These are phyloP conservation scores for Bruchidius siliquastri DNA, from an alignment of 2,888 invertebrate species.

Conservation along the genomic window DNA sequence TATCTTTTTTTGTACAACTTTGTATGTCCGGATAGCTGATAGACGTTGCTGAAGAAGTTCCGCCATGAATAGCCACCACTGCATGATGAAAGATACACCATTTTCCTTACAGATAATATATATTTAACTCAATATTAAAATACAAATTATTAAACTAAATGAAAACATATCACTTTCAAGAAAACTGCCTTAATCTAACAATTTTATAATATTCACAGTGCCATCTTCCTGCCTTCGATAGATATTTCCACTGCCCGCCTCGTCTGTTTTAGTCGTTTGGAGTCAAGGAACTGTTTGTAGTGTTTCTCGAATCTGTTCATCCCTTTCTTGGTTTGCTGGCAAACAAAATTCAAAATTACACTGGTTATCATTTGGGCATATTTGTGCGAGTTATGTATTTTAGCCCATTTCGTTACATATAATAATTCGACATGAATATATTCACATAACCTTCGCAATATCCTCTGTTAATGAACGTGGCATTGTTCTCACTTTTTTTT, in stretches of 20 bases:
- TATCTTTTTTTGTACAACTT: too few species aligned
- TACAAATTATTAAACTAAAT: neutral
- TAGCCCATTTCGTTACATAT: too few species aligned
- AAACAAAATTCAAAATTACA: slow-evolving; percentile 17
- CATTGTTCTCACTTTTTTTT: too few species aligned
- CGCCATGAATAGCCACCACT: too few species aligned
- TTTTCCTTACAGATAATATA: neutral
- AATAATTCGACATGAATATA: too few species aligned
- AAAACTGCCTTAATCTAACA: neutral
- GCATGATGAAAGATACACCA: too few species aligned
- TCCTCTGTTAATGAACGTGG: too few species aligned
- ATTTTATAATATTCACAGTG: slow-evolving; percentile 57
- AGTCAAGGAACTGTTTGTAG: slow-evolving; percentile 84
- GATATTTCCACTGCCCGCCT: slow-evolving; percentile 90
- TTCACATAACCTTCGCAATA: too few species aligned
- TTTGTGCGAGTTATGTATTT: too few species aligned
- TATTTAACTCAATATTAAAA: neutral
- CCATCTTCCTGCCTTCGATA: slow-evolving; percentile 95
- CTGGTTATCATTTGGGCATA: too few species aligned
- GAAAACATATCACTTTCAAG: neutral
- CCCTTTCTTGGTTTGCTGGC: slow-evolving; percentile 72
- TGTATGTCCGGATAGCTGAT: too few species aligned
- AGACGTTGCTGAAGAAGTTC: too few species aligned
- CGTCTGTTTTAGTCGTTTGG: slow-evolving; percentile 71
- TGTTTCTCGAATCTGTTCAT: slow-evolving; percentile 89